Conservation (phyloP, 2,113 vertebrate genomes). For the Malurus elegans region DNA sequence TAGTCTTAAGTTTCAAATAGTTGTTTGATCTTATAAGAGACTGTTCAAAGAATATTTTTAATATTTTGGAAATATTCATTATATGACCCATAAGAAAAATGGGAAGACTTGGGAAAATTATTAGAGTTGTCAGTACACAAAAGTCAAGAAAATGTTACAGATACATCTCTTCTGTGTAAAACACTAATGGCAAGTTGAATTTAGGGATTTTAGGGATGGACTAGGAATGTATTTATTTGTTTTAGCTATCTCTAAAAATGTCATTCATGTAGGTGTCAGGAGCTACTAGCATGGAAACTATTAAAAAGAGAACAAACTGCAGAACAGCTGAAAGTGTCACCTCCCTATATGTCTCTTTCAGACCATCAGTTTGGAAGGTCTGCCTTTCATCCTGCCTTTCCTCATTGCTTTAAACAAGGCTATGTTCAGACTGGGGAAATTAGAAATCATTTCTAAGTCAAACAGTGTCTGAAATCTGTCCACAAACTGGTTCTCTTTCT, state of each 20-base stretch:
- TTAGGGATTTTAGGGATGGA: not conserved
- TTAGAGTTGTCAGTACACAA: not conserved
- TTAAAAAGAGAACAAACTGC: not conserved
- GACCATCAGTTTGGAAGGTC: not conserved
- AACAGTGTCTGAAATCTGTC: conserved; percentile 83
- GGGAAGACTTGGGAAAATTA: not conserved
- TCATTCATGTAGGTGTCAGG: not conserved
- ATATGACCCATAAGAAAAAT: not conserved
- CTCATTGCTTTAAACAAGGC: conserved; percentile 87
- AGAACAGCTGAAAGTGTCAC: not conserved
- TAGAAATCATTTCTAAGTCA: conserved; percentile 82
- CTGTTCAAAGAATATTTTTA: not conserved
- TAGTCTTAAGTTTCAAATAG: not conserved
- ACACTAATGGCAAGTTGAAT: not conserved
- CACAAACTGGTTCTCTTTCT: conserved; percentile 88
- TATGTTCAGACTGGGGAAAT: conserved; percentile 89
- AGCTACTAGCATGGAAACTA: not conserved
- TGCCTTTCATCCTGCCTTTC: conserved; percentile 59
- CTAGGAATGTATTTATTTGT: not conserved
- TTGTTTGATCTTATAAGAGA: not conserved
- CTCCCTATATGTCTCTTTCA: not conserved
- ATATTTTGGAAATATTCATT: not conserved
- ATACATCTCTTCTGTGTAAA: not conserved
- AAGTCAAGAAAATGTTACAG: not conserved
- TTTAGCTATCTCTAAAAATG: not conserved